Conservation (phyloP, 2,888 invertebrate genomes). For the Drosophila ezoana region DNA sequence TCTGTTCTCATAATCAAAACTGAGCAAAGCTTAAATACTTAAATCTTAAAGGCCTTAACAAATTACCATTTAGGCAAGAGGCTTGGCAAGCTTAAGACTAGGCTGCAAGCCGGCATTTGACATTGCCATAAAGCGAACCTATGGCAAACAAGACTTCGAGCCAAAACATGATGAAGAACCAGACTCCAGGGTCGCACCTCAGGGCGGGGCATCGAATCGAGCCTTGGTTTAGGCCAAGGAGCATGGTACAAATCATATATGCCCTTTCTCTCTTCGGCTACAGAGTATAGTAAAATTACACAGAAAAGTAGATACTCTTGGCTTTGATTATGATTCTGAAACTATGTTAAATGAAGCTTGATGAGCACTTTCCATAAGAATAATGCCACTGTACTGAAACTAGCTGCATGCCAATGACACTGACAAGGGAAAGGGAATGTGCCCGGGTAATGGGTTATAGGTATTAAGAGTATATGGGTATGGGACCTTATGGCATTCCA, state of each 20-base stretch:
- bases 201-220: no score
- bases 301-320: neutral
- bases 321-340: conserved; percentile 31
- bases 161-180: no score
- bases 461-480: neutral
- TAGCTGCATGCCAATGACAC: conserved; percentile 12
- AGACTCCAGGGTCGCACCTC: no score
- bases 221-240: no score
- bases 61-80: no score
- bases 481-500: conserved; percentile 40
- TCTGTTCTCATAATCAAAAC: neutral
- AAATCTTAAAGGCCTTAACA: no score
- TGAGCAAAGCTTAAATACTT: no score
- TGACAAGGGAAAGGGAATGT: neutral
- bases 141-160: no score
- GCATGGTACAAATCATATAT: neutral
- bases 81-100: no score
- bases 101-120: no score
- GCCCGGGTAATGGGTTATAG: neutral
- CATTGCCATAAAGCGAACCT: no score
- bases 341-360: conserved; percentile 48
- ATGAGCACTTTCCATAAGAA: conserved; percentile 37
- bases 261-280: neutral
- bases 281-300: neutral
- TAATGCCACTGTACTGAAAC: conserved; percentile 21